Evolutionary conservation across 2,797 vertebrate genomes (phyloP), one percentile per base, ranked within the genome.

Genomic region (Chrysocyon brachyurus): DNA sequence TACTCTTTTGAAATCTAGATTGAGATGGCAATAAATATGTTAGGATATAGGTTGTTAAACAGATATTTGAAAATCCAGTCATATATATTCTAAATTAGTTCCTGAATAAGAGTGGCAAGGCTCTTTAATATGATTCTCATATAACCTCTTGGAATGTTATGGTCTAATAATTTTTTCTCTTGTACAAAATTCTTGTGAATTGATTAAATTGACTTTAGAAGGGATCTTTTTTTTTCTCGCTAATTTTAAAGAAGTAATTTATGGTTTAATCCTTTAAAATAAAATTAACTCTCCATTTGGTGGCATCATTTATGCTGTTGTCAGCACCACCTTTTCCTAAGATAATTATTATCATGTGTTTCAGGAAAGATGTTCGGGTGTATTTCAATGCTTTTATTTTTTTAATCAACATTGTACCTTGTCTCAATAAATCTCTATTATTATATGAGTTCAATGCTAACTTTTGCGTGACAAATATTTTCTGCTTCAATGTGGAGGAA

Each of bases 391-490:
- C 91, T 98, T 96, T 97, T 98, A 73, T 94, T 96, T 98, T 97
- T 98, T 98, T 98, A 98, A 98, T 98, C 98, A 97, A 72, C 87
- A 79, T 84, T 97, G 93, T 97, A 97, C 94, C 96, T 96, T 98
- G 96, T 98, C 96, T 98, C 90, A 94, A 92, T 98, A 98, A 98
- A 97, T 98, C 96, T 97, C 93, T 87, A 26, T 98, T 96, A 98
- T 98, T 96, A 87, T 90, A 97, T 73, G 96, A 97, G 93, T 97
- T 98, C 97, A 98, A 28, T 94, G 77, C n/a, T 98, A 98, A 98
- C 98, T 98, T 98, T 96, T 97, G 73, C 0, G 0, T 98, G 98
- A 98, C 96, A 98, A 77, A 98, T 97, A 89, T 98, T 98, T 98
- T 98, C 89, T 98, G n/a, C 97, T 98, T 97, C 97, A 96, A 61